Evolutionary conservation across 2,113 vertebrate genomes (phyloP).

Genomic region (Patagioenas fasciata): DNA sequence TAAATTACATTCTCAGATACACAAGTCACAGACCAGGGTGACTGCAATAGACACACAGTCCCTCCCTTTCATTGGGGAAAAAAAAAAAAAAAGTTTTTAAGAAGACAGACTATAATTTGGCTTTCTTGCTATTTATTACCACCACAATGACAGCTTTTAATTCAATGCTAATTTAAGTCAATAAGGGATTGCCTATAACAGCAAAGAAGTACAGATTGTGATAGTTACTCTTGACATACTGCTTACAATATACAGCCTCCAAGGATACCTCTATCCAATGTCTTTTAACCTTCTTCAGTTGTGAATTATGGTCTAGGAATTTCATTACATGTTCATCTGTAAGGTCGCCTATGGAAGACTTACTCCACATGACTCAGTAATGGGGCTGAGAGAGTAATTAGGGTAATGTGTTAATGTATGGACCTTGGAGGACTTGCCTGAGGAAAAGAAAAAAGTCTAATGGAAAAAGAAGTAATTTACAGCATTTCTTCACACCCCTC

Average conservation of each 20-base stretch:
- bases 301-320: background rate
- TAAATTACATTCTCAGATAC: background rate
- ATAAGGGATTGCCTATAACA: background rate
- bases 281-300: background rate
- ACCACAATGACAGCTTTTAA: background rate
- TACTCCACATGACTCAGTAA: background rate
- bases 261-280: background rate
- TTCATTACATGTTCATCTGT: background rate
- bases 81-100: background rate
- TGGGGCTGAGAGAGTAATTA: conserved; percentile 1
- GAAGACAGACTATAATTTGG: background rate
- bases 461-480: background rate
- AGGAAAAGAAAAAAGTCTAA: background rate
- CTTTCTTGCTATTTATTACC: background rate
- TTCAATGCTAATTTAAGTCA: background rate
- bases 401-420: background rate
- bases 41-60: background rate
- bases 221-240: background rate
- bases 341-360: background rate
- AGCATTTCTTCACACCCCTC: conserved; percentile 13
- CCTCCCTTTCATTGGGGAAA: background rate
- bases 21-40: background rate
- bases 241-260: background rate
- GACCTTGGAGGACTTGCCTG: background rate
- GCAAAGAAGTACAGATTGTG: background rate